Percentiles rank a stretch among this genome's conserved stretches.
phyloP scores from a whole-genome alignment of 2,888 invertebrate genomes.

The Harmothoe impar region DNA sequence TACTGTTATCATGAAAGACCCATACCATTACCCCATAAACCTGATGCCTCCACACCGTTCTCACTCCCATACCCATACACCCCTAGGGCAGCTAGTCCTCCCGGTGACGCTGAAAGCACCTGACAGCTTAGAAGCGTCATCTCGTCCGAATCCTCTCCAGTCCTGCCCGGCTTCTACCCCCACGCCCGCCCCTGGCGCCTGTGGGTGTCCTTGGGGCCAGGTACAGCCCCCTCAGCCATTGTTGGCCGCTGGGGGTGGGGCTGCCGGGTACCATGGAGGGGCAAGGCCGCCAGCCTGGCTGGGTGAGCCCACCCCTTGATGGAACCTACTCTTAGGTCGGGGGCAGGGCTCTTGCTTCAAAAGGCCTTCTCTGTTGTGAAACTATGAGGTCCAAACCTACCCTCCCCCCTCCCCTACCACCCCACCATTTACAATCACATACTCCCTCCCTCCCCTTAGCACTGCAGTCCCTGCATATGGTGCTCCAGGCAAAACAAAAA shows the following conservation, averaged over 20 bases:
- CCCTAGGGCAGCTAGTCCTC: no score
- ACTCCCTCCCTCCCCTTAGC: neutral
- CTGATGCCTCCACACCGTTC: no score
- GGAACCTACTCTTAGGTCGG: neutral
- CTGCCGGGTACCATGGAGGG: neutral
- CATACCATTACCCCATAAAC: no score
- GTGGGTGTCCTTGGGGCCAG: conserved; percentile 17
- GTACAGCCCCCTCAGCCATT: conserved; percentile 12
- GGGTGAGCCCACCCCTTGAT: neutral
- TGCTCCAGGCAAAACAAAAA: neutral
- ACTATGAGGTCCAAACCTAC: neutral
- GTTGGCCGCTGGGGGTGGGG: conserved; percentile 13
- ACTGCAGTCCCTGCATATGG: no score
- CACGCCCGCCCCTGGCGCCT: neutral
- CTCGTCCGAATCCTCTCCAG: neutral
- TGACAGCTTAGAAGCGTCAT: neutral
- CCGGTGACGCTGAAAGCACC: no score
- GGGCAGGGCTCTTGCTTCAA: neutral
- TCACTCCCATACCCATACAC: no score
- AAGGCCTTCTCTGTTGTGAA: conserved; percentile 16
- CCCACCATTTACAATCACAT: neutral
- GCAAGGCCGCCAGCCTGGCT: conserved; percentile 11
- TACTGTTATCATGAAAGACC: no score
- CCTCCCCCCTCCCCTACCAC: neutral
- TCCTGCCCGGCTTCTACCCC: no score